Evolutionary conservation across 2,113 vertebrate species (phyloP).

Genomic region (Pyrgilauda ruficollis): DNA sequence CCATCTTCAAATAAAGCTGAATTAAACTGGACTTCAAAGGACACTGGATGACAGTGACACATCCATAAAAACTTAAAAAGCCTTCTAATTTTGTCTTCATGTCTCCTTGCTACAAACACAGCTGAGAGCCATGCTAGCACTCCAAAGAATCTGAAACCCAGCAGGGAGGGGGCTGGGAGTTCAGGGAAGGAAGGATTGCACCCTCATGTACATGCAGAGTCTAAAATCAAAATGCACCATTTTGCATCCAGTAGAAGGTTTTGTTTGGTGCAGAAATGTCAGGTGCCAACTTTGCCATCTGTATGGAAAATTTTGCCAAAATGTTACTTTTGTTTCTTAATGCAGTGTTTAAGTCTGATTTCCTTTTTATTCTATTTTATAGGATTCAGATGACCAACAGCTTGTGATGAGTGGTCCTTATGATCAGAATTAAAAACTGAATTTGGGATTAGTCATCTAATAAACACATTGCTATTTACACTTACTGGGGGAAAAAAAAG

Average conservation of each 20-base stretch:
- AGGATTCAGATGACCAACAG: conserved; percentile 70
- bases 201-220: background rate
- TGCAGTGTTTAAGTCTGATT: background rate
- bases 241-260: background rate
- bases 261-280: background rate
- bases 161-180: background rate
- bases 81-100: background rate
- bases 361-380: background rate
- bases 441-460: background rate
- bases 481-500: background rate
- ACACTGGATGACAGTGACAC: background rate
- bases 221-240: background rate
- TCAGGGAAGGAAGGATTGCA: background rate
- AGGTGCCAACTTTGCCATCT: background rate
- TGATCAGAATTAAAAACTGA: conserved; percentile 21
- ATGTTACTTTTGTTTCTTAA: background rate
- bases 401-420: conserved; percentile 54
- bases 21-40: background rate
- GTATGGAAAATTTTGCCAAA: background rate
- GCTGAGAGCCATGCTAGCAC: background rate
- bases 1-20: background rate
- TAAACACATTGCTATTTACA: background rate
- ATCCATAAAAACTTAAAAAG: background rate
- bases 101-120: background rate
- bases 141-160: background rate